Percentiles rank a stretch among this genome's conserved stretches.
phyloP scores from a whole-genome alignment of 92 coral and sea anemone species.

The Pocillopora grandis region DNA sequence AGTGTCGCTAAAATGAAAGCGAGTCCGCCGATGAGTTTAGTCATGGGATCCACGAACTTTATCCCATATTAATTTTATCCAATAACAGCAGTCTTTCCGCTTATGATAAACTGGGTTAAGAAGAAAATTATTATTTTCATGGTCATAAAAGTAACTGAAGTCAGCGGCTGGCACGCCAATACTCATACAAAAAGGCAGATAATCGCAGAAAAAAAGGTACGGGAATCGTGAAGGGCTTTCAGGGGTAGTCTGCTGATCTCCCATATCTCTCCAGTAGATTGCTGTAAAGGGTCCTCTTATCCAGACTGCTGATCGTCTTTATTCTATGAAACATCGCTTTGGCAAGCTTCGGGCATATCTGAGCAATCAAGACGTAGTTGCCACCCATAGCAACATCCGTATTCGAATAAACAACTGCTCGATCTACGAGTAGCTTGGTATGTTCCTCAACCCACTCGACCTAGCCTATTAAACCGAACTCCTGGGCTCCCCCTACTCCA shows the following conservation, averaged over 20 bases:
- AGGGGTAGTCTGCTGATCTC: constrained; percentile 3
- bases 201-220: constrained; percentile 75
- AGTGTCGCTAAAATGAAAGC: constrained; percentile 79
- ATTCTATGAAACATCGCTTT: constrained; percentile 64
- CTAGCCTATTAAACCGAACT: constrained; percentile 68
- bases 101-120: constrained; percentile 91
- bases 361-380: constrained; percentile 48
- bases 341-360: constrained; percentile 59
- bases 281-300: constrained; percentile 59
- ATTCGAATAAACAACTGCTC: constrained; percentile 80
- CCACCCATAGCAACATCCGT: constrained; percentile 83
- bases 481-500: constrained; percentile 90
- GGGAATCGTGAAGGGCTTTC: constrained; percentile 56
- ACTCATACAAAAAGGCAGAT: constrained; percentile 75
- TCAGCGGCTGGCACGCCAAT: constrained; percentile 86
- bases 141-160: constrained; percentile 73
- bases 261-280: constrained; percentile 57
- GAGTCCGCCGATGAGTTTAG: constrained; percentile 79
- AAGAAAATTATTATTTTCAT: neutral
- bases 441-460: constrained; percentile 79
- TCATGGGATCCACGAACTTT: constrained; percentile 82
- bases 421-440: constrained; percentile 42
- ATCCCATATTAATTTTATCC: constrained; percentile 47
- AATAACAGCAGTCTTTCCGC: constrained; percentile 76
- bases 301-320: constrained; percentile 61